phyloP scores from a whole-genome alignment of 2,797 vertebrate genomes.

The Dicrostonyx torquatus region DNA sequence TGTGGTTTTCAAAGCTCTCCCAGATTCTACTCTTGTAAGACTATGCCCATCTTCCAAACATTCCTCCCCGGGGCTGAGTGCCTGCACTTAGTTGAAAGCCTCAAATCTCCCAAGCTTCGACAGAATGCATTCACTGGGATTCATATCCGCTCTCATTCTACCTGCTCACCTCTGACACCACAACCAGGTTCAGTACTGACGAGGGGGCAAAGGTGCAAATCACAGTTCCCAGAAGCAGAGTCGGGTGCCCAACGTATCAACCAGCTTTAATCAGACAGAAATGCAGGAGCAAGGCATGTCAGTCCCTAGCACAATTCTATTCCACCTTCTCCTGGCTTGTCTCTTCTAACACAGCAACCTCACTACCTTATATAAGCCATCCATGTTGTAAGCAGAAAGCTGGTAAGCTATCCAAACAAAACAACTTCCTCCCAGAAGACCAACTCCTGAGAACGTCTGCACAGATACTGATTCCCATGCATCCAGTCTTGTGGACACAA shows the following conservation, averaged over 20 bases:
- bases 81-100: neutral
- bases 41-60: neutral
- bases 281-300: neutral
- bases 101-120: neutral
- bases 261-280: neutral
- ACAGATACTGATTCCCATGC: neutral
- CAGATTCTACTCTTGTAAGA: neutral
- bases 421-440: neutral
- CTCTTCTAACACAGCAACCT: neutral
- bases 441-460: neutral
- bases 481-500: neutral
- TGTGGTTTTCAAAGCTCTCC: neutral
- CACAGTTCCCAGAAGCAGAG: constrained; percentile 23
- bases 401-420: neutral
- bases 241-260: neutral
- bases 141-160: neutral
- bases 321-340: neutral
- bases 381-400: constrained; percentile 14
- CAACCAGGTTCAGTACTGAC: neutral
- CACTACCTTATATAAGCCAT: neutral
- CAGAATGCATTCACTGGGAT: neutral
- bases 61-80: neutral
- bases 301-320: neutral
- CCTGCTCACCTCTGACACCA: neutral
- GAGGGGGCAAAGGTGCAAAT: neutral